A percentile compares a stretch with the other conserved stretches of the same genome.
Evolutionary conservation across 2,113 vertebrate species (phyloP).

Genomic region (Scatophagus argus): DNA sequence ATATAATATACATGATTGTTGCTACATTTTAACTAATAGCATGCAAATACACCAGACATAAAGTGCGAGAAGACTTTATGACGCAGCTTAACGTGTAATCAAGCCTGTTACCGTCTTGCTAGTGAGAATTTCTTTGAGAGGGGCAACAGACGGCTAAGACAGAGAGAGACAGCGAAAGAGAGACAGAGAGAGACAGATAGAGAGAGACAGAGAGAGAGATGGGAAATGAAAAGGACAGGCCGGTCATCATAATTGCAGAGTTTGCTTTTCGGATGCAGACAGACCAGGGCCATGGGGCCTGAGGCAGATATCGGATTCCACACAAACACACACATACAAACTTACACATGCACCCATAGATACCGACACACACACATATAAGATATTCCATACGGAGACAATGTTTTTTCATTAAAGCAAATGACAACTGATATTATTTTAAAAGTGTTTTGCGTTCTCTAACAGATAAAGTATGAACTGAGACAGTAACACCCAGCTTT

Average conservation of each 20-base stretch:
- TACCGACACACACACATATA: slow-evolving; percentile 17
- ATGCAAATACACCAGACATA: neutral
- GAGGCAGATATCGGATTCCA: slow-evolving; percentile 77
- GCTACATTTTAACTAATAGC: neutral
- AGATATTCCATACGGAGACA: slow-evolving; percentile 10
- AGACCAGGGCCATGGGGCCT: slow-evolving; percentile 79
- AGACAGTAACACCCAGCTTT: slow-evolving; percentile 34
- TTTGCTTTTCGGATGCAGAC: slow-evolving; percentile 83
- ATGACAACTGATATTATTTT: slow-evolving; percentile 11
- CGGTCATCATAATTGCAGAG: slow-evolving; percentile 83
- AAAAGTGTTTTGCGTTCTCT: slow-evolving; percentile 35
- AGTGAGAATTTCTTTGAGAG: neutral
- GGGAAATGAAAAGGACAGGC: slow-evolving; percentile 81
- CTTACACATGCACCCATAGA: slow-evolving; percentile 27
- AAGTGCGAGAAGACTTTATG: neutral
- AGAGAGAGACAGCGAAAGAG: slow-evolving; percentile 14
- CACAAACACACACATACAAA: slow-evolving; percentile 66
- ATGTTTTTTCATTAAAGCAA: slow-evolving; percentile 39
- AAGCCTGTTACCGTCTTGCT: neutral
- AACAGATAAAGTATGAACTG: slow-evolving; percentile 16
- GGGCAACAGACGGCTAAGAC: slow-evolving; percentile 20
- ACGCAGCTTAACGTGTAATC: neutral
- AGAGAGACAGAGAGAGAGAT: slow-evolving; percentile 65
- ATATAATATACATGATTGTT: neutral
- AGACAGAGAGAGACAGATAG: slow-evolving; percentile 19